Conservation (phyloP, 2,888 invertebrate genomes). For the Heliconius aoede region DNA sequence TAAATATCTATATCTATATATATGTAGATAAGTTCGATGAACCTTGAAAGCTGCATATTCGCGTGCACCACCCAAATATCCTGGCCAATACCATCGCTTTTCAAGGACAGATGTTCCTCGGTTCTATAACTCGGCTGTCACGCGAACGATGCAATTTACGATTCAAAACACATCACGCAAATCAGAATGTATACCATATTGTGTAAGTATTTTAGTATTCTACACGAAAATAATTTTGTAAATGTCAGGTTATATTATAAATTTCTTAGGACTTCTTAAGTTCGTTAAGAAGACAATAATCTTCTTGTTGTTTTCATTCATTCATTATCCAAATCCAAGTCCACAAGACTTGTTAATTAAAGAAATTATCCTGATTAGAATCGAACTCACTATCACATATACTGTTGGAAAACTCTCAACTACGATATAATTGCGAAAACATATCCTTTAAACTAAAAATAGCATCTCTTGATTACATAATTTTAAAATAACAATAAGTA, state of each 20-base stretch:
- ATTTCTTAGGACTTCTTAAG: not conserved
- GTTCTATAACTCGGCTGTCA: slow-evolving; percentile 51
- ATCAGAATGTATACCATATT: slow-evolving; percentile 20
- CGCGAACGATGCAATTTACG: slow-evolving; percentile 63
- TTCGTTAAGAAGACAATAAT: no score
- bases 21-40: slow-evolving; percentile 45
- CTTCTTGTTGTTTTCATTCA: no score
- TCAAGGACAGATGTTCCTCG: slow-evolving; percentile 53
- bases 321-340: not conserved
- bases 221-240: not conserved
- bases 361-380: not conserved
- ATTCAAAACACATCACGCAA: slow-evolving; percentile 31
- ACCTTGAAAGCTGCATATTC: slow-evolving; percentile 60
- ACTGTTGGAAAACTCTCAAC: no score
- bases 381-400: not conserved
- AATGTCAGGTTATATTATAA: not conserved
- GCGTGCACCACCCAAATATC: slow-evolving; percentile 61
- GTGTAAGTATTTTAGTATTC: not conserved
- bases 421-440: not conserved
- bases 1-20: not conserved
- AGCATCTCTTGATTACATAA: not conserved
- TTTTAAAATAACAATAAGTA: not conserved
- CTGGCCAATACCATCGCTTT: slow-evolving; percentile 48
- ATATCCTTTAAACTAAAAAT: not conserved
- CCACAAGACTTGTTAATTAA: not conserved